Evolutionary conservation across 2,113 vertebrate species (phyloP).

Genomic region (Arothron firmamentum): DNA sequence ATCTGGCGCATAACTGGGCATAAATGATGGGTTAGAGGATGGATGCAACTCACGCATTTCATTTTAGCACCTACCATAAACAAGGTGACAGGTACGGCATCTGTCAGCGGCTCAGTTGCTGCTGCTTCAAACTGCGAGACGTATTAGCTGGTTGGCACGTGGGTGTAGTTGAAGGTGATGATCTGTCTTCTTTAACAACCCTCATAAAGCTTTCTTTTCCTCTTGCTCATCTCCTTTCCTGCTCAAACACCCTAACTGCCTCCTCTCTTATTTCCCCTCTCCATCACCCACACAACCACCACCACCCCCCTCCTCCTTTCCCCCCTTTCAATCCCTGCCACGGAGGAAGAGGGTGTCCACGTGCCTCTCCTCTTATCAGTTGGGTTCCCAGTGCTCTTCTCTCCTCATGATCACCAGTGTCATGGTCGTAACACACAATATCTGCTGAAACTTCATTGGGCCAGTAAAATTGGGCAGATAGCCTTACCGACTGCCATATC

Average conservation of each 20-base stretch:
- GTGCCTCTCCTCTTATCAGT: slow-evolving; percentile 27
- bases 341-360: slow-evolving; percentile 25
- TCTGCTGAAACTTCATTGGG: slow-evolving; percentile 26
- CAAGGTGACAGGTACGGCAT: slow-evolving; percentile 47
- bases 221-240: slow-evolving; percentile 36
- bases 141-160: slow-evolving; percentile 37
- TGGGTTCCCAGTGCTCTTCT: slow-evolving; percentile 7
- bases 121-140: slow-evolving; percentile 50
- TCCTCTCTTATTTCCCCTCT: slow-evolving; percentile 15
- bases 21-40: slow-evolving; percentile 57
- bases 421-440: slow-evolving; percentile 15
- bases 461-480: slow-evolving; percentile 26
- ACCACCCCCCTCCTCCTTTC: background rate
- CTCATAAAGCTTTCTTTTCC: slow-evolving; percentile 43
- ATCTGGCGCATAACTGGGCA: slow-evolving; percentile 43
- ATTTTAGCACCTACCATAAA: slow-evolving; percentile 61
- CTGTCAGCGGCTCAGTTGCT: slow-evolving; percentile 46
- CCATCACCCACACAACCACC: slow-evolving; percentile 14
- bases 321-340: slow-evolving; percentile 8
- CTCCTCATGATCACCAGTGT: slow-evolving; percentile 25
- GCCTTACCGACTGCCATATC: slow-evolving; percentile 24
- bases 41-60: slow-evolving; percentile 54
- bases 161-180: slow-evolving; percentile 62
- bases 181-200: slow-evolving; percentile 65
- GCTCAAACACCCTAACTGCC: slow-evolving; percentile 15